Percentiles rank a stretch among this genome's conserved stretches.
Evolutionary conservation across 1,140 invertebrate genomes (phyloP).

Genomic region (Megathymus violae): DNA sequence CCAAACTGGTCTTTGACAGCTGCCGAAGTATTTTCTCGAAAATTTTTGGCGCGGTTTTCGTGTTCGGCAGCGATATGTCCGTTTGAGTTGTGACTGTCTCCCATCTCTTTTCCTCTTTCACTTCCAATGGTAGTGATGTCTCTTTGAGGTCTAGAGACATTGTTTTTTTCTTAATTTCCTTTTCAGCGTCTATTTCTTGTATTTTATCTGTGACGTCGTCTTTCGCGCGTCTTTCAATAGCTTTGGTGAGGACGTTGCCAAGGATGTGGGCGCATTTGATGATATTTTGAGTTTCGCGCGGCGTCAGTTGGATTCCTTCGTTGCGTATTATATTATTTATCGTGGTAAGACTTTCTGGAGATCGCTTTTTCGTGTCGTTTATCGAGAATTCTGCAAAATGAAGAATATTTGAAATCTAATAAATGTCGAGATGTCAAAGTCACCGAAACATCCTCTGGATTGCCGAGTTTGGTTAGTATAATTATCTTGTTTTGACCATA

Average conservation of each 20-base stretch:
- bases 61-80: conserved; percentile 75
- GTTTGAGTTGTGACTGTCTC: conserved; percentile 72
- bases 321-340: conserved; percentile 67
- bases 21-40: conserved; percentile 76
- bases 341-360: conserved; percentile 58
- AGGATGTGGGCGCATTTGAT: conserved; percentile 76
- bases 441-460: too few species aligned
- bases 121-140: conserved; percentile 56
- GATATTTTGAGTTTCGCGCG: conserved; percentile 70
- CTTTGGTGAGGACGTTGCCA: conserved; percentile 64
- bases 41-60: conserved; percentile 74
- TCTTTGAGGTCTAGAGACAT: conserved; percentile 67
- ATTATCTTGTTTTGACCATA: too few species aligned
- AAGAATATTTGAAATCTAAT: not conserved
- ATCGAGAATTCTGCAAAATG: conserved; percentile 58
- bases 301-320: conserved; percentile 66
- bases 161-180: conserved; percentile 58
- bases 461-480: too few species aligned
- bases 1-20: conserved; percentile 64
- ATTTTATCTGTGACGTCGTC: conserved; percentile 49
- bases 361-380: conserved; percentile 57
- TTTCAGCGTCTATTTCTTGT: conserved; percentile 48
- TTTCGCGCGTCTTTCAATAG: conserved; percentile 62
- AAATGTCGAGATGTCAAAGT: too few species aligned
- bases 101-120: conserved; percentile 63